Percentiles rank a stretch among this genome's conserved stretches.
Evolutionary conservation across 2,888 invertebrate genomes (phyloP).

Genomic region (Lithophane socia): DNA sequence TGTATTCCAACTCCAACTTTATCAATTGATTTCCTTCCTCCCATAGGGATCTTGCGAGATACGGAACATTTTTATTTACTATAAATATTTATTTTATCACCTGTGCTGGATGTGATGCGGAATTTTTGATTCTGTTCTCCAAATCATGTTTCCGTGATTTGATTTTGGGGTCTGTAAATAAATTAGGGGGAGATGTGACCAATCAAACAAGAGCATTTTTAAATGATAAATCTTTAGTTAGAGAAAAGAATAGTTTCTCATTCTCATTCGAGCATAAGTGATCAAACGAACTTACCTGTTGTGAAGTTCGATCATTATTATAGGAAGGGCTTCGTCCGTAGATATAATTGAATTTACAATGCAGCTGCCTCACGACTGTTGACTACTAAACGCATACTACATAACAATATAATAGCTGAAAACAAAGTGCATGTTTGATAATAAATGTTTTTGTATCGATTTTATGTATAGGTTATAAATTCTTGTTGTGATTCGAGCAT

Average conservation of each 20-base stretch:
- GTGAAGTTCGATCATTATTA: too few species aligned
- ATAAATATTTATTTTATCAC: slow-evolving; percentile 70
- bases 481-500: not conserved
- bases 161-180: not conserved
- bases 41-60: slow-evolving; percentile 69
- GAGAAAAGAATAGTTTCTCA: too few species aligned
- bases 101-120: slow-evolving; percentile 45
- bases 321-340: too few species aligned
- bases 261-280: not conserved
- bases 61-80: slow-evolving; percentile 71
- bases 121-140: slow-evolving; percentile 44
- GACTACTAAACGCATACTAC: too few species aligned
- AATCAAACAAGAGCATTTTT: not conserved
- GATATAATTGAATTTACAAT: too few species aligned
- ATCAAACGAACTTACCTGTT: too few species aligned
- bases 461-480: too few species aligned
- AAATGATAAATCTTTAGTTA: not conserved
- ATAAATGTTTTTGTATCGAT: too few species aligned
- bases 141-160: slow-evolving; percentile 36
- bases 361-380: too few species aligned
- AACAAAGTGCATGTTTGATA: too few species aligned
- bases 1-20: slow-evolving; percentile 78
- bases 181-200: not conserved
- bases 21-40: slow-evolving; percentile 81
- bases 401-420: too few species aligned